Evolutionary conservation across 2,113 vertebrate genomes (phyloP).

Genomic region (Oenanthe oenanthe): DNA sequence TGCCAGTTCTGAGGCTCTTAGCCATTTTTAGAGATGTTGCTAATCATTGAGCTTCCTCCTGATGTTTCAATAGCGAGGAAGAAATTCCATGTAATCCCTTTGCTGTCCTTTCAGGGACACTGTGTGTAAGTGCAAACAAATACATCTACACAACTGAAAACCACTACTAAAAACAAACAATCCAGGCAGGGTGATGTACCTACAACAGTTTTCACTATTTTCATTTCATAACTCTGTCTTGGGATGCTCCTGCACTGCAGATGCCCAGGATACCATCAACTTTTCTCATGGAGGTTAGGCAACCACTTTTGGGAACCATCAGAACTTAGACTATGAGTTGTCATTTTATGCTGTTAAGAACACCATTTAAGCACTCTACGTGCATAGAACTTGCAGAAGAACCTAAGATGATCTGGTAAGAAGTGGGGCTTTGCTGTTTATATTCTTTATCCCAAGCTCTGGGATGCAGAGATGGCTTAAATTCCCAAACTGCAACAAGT

Average conservation of each 20-base stretch:
- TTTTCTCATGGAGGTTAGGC: not conserved
- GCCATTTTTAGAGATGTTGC: not conserved
- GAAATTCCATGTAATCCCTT: not conserved
- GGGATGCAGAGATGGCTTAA: not conserved
- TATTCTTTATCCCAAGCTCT: not conserved
- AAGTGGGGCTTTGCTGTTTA: not conserved
- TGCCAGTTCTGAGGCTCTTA: not conserved
- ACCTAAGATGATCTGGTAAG: not conserved
- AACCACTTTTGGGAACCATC: not conserved
- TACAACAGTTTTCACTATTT: not conserved
- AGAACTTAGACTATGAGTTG: not conserved
- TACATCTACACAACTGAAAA: not conserved
- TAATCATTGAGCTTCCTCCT: not conserved
- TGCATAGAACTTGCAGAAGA: not conserved
- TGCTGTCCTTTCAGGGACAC: not conserved
- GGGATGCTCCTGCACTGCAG: not conserved
- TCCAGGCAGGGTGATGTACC: not conserved
- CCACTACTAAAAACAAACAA: not conserved
- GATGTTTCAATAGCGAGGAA: not conserved
- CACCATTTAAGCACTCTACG: not conserved
- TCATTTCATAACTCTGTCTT: not conserved
- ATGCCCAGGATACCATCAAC: not conserved
- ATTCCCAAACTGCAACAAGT: not conserved
- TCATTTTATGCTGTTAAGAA: not conserved
- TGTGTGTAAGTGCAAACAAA: not conserved